phyloP scores from a whole-genome alignment of 2,888 invertebrate genomes.

The Fragum sueziense region DNA sequence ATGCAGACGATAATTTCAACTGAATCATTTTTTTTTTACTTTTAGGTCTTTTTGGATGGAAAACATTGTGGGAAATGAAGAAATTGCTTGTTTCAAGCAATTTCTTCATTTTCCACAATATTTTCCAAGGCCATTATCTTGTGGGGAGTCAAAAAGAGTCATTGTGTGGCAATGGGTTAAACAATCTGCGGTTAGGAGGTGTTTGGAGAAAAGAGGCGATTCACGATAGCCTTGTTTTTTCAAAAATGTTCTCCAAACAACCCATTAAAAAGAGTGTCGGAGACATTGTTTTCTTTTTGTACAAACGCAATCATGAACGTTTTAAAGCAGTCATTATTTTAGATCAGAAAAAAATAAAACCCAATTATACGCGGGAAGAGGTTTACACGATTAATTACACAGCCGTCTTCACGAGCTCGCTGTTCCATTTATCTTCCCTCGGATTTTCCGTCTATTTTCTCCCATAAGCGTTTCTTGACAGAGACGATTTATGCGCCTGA shows the following conservation, averaged over 20 bases:
- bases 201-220: background rate
- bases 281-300: background rate
- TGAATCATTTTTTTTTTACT: too few relatives aligned
- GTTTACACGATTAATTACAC: slow-evolving; percentile 14
- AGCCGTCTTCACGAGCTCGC: background rate
- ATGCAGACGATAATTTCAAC: too few relatives aligned
- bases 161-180: too few relatives aligned
- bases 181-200: too few relatives aligned
- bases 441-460: background rate
- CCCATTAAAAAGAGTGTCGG: background rate
- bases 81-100: too few relatives aligned
- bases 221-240: background rate
- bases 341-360: background rate
- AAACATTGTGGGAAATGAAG: too few relatives aligned
- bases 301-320: background rate
- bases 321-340: background rate
- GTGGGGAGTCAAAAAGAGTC: too few relatives aligned
- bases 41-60: too few relatives aligned
- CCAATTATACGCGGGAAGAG: background rate
- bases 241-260: background rate
- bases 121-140: too few relatives aligned
- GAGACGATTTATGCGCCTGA: background rate
- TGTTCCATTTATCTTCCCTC: background rate
- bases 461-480: slow-evolving; percentile 25
- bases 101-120: too few relatives aligned